Conservation (phyloP, 2,113 vertebrate species). For the Zingel zingel region DNA sequence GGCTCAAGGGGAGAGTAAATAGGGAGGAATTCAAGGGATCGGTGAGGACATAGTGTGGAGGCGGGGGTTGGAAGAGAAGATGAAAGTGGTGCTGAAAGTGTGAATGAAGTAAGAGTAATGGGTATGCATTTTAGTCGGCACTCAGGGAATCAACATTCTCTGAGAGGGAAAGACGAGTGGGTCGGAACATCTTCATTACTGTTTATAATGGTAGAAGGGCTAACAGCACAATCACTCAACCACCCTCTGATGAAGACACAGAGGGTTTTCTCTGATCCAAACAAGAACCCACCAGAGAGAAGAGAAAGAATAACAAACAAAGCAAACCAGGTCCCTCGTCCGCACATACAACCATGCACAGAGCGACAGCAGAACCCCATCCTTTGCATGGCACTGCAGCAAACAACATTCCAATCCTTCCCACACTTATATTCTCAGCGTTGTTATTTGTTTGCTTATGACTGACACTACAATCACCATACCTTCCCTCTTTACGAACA, state of each 20-base stretch:
- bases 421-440: constrained; percentile 18
- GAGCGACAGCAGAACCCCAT: constrained; percentile 42
- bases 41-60: background rate
- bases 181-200: constrained; percentile 64
- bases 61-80: constrained; percentile 21
- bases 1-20: constrained; percentile 34
- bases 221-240: constrained; percentile 57
- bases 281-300: constrained; percentile 65
- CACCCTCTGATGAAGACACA: constrained; percentile 62
- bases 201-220: constrained; percentile 43
- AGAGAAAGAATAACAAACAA: constrained; percentile 63
- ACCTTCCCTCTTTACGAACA: constrained; percentile 18
- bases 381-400: constrained; percentile 38
- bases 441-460: constrained; percentile 39
- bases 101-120: constrained; percentile 57
- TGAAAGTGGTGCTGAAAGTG: constrained; percentile 41
- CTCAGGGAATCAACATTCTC: constrained; percentile 42
- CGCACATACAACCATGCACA: constrained; percentile 37
- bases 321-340: constrained; percentile 67
- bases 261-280: constrained; percentile 62
- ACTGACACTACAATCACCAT: constrained; percentile 17
- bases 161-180: constrained; percentile 42
- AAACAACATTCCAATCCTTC: constrained; percentile 55
- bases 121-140: constrained; percentile 36
- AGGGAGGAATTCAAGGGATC: constrained; percentile 1